A percentile compares a stretch with the other conserved stretches of the same genome.
These are phyloP conservation scores for Lasiurus cinereus DNA, from an alignment of 2,113 vertebrate genomes.

Conservation along the genomic window DNA sequence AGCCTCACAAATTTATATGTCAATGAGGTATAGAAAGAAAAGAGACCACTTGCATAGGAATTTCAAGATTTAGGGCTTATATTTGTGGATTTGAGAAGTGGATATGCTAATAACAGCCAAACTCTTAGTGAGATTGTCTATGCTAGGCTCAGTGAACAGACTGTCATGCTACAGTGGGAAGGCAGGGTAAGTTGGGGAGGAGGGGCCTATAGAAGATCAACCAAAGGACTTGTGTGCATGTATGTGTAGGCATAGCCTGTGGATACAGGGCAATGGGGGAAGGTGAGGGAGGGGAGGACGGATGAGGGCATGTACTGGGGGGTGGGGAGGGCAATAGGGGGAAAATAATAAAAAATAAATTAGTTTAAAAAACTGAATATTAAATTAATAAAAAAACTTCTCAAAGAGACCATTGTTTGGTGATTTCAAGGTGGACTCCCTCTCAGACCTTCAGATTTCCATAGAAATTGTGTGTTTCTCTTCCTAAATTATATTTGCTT, in stretches of 20 bases:
- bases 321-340: too few relatives aligned
- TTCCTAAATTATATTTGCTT: slow-evolving; percentile 84
- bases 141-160: slow-evolving; percentile 67
- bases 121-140: slow-evolving; percentile 77
- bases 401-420: slow-evolving; percentile 86
- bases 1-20: not conserved
- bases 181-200: too few relatives aligned
- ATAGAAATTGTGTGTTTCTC: slow-evolving; percentile 83
- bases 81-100: slow-evolving; percentile 55
- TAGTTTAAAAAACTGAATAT: too few relatives aligned
- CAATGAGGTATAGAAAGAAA: slow-evolving; percentile 32
- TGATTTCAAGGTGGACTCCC: slow-evolving; percentile 85
- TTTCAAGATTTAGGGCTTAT: slow-evolving; percentile 68
- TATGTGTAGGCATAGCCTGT: too few relatives aligned
- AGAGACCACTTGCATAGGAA: slow-evolving; percentile 54
- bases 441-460: slow-evolving; percentile 84
- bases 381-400: slow-evolving; percentile 59
- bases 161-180: too few relatives aligned
- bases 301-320: too few relatives aligned
- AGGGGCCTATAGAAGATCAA: too few relatives aligned
- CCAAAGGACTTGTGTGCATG: too few relatives aligned
- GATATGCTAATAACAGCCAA: slow-evolving; percentile 70
- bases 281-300: too few relatives aligned
- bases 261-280: too few relatives aligned
- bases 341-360: too few relatives aligned